phyloP scores from a whole-genome alignment of 1,140 invertebrate species.

The Drosophila parabipectinata region DNA sequence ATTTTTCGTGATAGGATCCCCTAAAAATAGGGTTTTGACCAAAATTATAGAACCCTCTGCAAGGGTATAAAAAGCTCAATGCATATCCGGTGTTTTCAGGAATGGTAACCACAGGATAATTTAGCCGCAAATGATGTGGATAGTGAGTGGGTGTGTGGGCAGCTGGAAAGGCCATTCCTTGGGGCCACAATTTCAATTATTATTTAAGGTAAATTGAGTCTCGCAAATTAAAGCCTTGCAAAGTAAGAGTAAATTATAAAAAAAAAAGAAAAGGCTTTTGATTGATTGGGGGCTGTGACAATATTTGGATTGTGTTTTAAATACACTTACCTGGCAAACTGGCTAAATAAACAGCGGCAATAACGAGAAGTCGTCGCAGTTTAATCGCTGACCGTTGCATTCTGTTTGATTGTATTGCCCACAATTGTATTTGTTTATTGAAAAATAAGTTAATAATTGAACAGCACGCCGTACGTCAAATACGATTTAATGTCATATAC shows the following conservation, averaged over 20 bases:
- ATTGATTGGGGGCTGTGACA: neutral
- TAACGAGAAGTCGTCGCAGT: conserved; percentile 44
- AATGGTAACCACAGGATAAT: conserved; percentile 49
- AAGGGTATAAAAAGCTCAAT: conserved; percentile 1
- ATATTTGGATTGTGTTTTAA: neutral
- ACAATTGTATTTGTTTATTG: conserved; percentile 39
- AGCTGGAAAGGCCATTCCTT: conserved; percentile 1
- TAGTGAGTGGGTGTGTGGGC: neutral
- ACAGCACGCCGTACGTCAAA: conserved; percentile 13
- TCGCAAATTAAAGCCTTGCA: conserved; percentile 10
- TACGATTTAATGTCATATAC: conserved; percentile 46
- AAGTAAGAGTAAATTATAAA: neutral
- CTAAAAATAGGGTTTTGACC: no score
- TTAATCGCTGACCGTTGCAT: conserved; percentile 47
- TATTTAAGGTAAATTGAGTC: conserved; percentile 19
- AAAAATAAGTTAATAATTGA: conserved; percentile 30
- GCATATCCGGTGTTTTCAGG: conserved; percentile 23
- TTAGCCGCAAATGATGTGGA: conserved; percentile 53
- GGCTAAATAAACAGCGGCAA: conserved; percentile 53
- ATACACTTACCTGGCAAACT: conserved; percentile 63
- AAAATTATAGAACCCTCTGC: no score
- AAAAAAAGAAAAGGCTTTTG: neutral
- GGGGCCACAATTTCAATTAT: conserved; percentile 12
- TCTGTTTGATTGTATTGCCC: conserved; percentile 12
- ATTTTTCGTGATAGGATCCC: no score